Conservation (phyloP, 2,888 invertebrate species). For the Lepeophtheirus nordmannii region DNA sequence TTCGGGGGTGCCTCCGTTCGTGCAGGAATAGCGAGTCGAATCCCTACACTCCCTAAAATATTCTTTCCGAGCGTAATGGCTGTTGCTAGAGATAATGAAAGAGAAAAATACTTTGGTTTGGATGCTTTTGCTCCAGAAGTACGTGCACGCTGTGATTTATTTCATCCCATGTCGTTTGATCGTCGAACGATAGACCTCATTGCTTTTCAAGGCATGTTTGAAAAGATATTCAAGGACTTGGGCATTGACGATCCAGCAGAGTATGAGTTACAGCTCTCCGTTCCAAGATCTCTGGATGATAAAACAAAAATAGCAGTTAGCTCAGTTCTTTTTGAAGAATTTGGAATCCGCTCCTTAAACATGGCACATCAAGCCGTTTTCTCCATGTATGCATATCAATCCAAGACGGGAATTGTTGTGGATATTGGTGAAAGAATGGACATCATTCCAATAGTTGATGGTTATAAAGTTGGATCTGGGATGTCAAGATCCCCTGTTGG, state of each 20-base stretch:
- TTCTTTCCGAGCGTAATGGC: slow-evolving; percentile 43
- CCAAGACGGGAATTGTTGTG: slow-evolving; percentile 44
- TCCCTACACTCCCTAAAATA: slow-evolving; percentile 41
- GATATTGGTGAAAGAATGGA: slow-evolving; percentile 44
- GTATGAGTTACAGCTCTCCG: slow-evolving; percentile 37
- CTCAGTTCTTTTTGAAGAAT: slow-evolving; percentile 35
- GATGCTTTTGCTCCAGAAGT: slow-evolving; percentile 37
- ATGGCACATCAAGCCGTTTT: slow-evolving; percentile 42
- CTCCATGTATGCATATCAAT: slow-evolving; percentile 43
- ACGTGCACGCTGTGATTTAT: slow-evolving; percentile 33
- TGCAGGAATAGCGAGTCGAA: slow-evolving; percentile 37
- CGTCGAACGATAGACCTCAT: slow-evolving; percentile 36
- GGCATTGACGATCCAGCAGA: slow-evolving; percentile 36
- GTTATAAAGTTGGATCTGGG: slow-evolving; percentile 39
- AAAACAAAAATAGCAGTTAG: slow-evolving; percentile 33
- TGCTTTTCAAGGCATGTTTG: slow-evolving; percentile 38
- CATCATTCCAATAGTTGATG: slow-evolving; percentile 43
- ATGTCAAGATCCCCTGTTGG: slow-evolving; percentile 41
- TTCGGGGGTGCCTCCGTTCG: slow-evolving; percentile 43
- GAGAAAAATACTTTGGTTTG: slow-evolving; percentile 35
- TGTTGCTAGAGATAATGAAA: slow-evolving; percentile 33
- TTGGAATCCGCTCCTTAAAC: slow-evolving; percentile 36
- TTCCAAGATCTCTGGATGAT: slow-evolving; percentile 37
- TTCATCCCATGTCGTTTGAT: slow-evolving; percentile 37
- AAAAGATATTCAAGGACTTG: slow-evolving; percentile 39